These are phyloP conservation scores for Trypoxylus dichotomus DNA, from an alignment of 1,140 invertebrate species.

Conservation along the genomic window DNA sequence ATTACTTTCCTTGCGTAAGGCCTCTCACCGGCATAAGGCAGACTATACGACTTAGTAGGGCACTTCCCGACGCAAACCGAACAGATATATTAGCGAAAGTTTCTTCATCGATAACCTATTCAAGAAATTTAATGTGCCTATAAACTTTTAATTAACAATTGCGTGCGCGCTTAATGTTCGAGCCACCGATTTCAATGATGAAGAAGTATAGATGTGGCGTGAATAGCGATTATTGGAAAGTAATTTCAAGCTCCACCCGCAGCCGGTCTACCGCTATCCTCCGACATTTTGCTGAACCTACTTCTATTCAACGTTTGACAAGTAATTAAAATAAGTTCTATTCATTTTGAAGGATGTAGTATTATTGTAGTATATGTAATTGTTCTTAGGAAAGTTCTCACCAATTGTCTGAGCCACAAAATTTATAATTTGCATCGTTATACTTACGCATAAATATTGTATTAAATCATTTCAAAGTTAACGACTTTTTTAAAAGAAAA, in stretches of 20 bases:
- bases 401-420: no score
- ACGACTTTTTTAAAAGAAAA: no score
- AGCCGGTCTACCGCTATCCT: neutral
- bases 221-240: neutral
- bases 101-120: neutral
- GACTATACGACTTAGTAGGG: neutral
- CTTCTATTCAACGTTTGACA: neutral
- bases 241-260: neutral
- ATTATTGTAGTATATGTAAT: no score
- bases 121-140: neutral
- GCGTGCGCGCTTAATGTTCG: neutral
- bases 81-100: constrained; percentile 3
- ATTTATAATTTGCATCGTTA: no score
- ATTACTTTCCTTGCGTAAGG: neutral
- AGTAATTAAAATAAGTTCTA: neutral
- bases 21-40: neutral
- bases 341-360: neutral
- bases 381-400: no score
- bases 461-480: no score
- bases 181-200: neutral
- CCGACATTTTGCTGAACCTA: neutral
- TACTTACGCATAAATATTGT: no score
- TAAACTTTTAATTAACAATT: constrained; percentile 8
- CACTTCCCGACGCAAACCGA: neutral
- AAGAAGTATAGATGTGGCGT: neutral